Conservation (phyloP, 1,140 invertebrate genomes). For the Streblospio benedicti region DNA sequence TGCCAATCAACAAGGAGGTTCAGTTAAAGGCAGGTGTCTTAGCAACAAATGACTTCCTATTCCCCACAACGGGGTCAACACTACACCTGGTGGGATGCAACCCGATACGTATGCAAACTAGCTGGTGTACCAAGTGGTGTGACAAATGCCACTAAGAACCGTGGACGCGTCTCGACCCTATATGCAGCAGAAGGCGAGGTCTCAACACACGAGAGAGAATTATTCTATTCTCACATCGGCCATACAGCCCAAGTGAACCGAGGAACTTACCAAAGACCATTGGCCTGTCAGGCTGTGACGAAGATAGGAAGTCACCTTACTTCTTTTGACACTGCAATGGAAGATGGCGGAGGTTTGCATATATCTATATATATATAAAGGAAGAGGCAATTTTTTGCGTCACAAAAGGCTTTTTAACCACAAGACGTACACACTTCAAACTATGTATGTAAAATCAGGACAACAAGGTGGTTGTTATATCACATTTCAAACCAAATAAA, state of each 20-base stretch:
- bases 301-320: not conserved
- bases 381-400: too few relatives aligned
- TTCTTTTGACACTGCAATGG: too few relatives aligned
- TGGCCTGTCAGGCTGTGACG: not conserved
- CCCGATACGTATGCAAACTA: not conserved
- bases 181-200: constrained; percentile 1
- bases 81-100: constrained; percentile 1
- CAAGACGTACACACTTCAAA: too few relatives aligned
- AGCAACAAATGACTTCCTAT: not conserved
- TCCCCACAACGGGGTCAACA: not conserved
- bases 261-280: not conserved
- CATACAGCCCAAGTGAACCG: not conserved
- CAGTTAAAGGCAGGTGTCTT: constrained; percentile 2
- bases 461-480: too few relatives aligned
- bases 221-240: not conserved
- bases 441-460: too few relatives aligned
- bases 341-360: too few relatives aligned
- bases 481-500: too few relatives aligned
- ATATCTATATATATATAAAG: too few relatives aligned
- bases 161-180: not conserved
- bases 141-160: not conserved
- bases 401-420: too few relatives aligned
- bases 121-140: not conserved
- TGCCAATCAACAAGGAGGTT: not conserved
- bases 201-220: not conserved